phyloP scores from a whole-genome alignment of 2,113 vertebrate genomes.

The Bambusicola thoracicus region DNA sequence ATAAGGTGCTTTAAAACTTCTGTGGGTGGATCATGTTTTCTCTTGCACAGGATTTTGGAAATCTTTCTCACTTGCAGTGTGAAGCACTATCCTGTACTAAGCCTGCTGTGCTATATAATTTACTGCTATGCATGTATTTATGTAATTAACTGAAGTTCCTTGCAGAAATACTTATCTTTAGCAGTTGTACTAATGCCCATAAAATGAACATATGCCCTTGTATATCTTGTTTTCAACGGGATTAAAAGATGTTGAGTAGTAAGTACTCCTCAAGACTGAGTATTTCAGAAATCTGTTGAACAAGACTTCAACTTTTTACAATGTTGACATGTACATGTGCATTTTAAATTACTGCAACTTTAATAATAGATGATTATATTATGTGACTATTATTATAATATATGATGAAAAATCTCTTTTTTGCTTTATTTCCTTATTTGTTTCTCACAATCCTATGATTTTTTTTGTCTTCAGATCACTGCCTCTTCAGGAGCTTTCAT shows the following conservation, averaged over 20 bases:
- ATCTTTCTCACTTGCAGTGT: background rate
- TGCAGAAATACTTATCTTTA: background rate
- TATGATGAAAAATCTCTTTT: no score
- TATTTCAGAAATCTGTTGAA: background rate
- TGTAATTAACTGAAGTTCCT: background rate
- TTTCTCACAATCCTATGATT: background rate
- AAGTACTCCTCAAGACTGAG: background rate
- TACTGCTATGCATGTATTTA: background rate
- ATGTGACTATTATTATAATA: no score
- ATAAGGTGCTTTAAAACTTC: background rate
- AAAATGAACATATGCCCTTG: background rate
- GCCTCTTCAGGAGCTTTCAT: background rate
- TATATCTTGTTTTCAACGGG: background rate
- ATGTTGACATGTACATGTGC: background rate
- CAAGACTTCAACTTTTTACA: background rate
- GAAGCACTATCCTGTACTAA: background rate
- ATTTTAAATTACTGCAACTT: background rate
- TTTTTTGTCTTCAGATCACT: background rate
- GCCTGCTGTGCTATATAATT: background rate
- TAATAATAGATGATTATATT: no score
- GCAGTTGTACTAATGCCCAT: background rate
- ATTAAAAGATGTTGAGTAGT: background rate
- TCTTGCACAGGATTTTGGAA: background rate
- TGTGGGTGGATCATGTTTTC: background rate
- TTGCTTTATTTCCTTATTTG: background rate